Base-by-base conservation (phyloP, 2,113 vertebrate genomes). In the Eolophus roseicapilla region DNA sequence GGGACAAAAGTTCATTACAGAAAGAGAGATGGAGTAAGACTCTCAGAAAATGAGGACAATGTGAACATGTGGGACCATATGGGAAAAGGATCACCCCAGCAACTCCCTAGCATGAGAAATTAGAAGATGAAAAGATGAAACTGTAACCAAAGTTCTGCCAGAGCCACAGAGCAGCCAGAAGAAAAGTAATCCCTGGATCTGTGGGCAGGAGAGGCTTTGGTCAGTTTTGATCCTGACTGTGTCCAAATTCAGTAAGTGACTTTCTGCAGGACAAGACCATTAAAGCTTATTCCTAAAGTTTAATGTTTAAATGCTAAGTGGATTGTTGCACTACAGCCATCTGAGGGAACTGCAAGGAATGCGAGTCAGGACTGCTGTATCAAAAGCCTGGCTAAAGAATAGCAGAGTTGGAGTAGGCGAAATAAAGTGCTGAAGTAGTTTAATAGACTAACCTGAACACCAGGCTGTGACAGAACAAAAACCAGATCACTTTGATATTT, bases 381-480 rank as follows among this genome's bases (percentile, higher is more conserved):
- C 64, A 84, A 82, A 93, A 88, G 27, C 10, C 73, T 95, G 77
- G 62, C 44, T 93, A 74, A 96, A 86, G 76, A 92, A 86, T 5
- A 90, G 75, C 84, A 94, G 84, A 92, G 85, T 68, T 47, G 60
- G 65, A 91, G 50, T 73, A 68, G 73, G 63, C 89, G 86, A 96
- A 97, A 96, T 91, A 92, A 96, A 96, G 65, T 88, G 83, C 90
- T 87, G 90, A 92, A 94, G 76, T 69, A 89, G 78, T 93, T 95
- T 95, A 96, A 96, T 97, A 96, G 93, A 96, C 92, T 92, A 96
- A 95, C 90, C 75, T 90, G 95, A 95, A 86, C 92, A 91, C 80
- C 79, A 92, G 93, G 93, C 95, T 96, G 94, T 96, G 94, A 93
- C 92, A 95, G 92, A 97, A 97, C 96, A 97, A 96, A 97, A 97